Conservation (phyloP, 1,140 invertebrate genomes). For the Eueides isabella region DNA sequence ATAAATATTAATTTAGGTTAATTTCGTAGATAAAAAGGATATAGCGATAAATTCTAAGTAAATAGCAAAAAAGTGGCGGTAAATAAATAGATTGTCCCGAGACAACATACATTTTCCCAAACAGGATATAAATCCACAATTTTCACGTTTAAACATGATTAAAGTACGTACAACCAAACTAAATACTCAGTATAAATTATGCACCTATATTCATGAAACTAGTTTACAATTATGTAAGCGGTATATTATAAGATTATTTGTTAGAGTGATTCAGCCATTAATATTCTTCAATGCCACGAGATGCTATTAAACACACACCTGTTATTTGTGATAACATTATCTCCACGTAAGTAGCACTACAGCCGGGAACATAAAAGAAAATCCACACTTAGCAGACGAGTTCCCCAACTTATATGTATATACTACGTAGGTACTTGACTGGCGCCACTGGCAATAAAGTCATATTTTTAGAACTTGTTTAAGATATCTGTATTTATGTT, state of each 20-base stretch:
- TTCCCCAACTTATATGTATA: conserved; percentile 14
- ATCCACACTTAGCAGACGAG: conserved; percentile 17
- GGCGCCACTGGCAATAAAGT: conserved; percentile 34
- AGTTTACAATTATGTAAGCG: not conserved
- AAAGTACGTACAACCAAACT: too few species aligned
- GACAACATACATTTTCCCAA: too few species aligned
- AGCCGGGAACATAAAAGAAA: conserved; percentile 31
- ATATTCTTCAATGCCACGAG: conserved; percentile 13
- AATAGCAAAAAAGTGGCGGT: too few species aligned
- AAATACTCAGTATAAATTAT: not conserved
- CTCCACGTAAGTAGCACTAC: conserved; percentile 24
- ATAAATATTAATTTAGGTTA: not conserved
- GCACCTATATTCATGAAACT: not conserved
- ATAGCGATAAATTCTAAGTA: too few species aligned
- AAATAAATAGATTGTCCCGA: too few species aligned
- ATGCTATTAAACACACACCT: conserved; percentile 26
- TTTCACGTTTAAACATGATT: too few species aligned
- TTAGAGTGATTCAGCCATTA: conserved; percentile 4
- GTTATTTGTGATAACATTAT: conserved; percentile 38
- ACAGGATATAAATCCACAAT: too few species aligned
- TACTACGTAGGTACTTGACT: conserved; percentile 17
- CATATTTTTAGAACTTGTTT: conserved; percentile 42
- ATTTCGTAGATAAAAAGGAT: too few species aligned
- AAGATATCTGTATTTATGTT: conserved; percentile 22
- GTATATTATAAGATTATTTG: not conserved